Evolutionary conservation across 2,113 vertebrate species (phyloP).

Genomic region (Notothenia rossii): DNA sequence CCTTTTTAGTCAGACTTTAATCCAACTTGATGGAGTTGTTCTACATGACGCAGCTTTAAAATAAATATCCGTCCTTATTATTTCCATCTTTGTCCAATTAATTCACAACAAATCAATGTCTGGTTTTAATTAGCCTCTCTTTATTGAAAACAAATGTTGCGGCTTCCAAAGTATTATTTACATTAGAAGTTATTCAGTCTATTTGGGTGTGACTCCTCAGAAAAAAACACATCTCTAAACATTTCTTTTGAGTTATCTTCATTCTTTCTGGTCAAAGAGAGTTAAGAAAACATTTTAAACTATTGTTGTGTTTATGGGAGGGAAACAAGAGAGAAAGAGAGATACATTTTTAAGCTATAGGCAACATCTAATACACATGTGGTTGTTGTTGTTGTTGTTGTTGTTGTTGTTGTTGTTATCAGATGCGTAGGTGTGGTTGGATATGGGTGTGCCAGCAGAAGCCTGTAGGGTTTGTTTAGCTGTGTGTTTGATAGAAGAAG

Average conservation of each 20-base stretch:
- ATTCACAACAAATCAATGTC: slow-evolving; percentile 6
- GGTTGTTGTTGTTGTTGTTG: slow-evolving; percentile 23
- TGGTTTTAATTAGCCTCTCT: slow-evolving; percentile 26
- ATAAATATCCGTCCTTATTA: background rate
- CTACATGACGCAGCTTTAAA: background rate
- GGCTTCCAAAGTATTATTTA: slow-evolving; percentile 37
- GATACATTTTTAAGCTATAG: slow-evolving; percentile 6
- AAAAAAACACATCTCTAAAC: slow-evolving; percentile 24
- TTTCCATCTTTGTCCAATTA: background rate
- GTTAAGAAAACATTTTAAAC: background rate
- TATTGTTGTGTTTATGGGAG: background rate
- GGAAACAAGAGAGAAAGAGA: background rate
- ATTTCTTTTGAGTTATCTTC: slow-evolving; percentile 9
- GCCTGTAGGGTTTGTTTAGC: slow-evolving; percentile 31
- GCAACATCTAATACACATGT: slow-evolving; percentile 9
- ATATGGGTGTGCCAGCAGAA: slow-evolving; percentile 8
- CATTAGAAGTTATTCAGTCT: slow-evolving; percentile 11
- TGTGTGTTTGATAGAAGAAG: slow-evolving; percentile 50
- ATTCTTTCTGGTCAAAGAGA: background rate
- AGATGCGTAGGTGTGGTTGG: slow-evolving; percentile 25
- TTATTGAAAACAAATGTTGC: slow-evolving; percentile 64
- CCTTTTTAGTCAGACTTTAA: background rate
- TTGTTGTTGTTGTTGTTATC: slow-evolving; percentile 12
- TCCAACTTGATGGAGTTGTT: background rate
- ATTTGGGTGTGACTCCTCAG: background rate